Conservation (phyloP, 2,888 invertebrate genomes). For the Maniola hyperantus region DNA sequence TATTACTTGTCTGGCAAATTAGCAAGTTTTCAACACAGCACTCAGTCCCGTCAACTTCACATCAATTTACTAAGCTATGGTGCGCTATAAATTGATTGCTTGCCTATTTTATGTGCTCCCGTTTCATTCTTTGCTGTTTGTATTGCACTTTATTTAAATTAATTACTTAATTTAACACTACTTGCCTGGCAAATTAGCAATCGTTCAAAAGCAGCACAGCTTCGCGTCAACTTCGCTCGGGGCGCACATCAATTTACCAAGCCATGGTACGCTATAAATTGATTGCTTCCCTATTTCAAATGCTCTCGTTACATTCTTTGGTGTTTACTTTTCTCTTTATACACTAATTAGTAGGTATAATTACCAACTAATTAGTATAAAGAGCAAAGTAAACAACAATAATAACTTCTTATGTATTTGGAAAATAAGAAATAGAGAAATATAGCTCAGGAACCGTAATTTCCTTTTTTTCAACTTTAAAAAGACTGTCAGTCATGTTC, state of each 20-base stretch:
- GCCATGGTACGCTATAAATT: conserved; percentile 66
- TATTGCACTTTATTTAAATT: not conserved
- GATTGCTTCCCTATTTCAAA: conserved; percentile 61
- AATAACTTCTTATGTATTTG: too few relatives aligned
- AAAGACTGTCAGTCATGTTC: too few relatives aligned
- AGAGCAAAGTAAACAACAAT: too few relatives aligned
- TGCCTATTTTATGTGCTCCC: conserved; percentile 50
- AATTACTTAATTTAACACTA: not conserved
- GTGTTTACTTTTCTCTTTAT: conserved; percentile 4
- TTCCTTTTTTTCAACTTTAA: too few relatives aligned
- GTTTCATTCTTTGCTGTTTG: conserved; percentile 34
- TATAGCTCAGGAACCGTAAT: too few relatives aligned
- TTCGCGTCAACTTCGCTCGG: conserved; percentile 6
- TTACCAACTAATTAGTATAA: too few relatives aligned
- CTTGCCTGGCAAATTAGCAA: not conserved
- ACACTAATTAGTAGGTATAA: too few relatives aligned
- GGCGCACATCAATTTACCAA: conserved; percentile 69
- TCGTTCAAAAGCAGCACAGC: too few relatives aligned
- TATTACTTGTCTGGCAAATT: conserved; percentile 4
- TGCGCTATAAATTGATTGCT: conserved; percentile 73
- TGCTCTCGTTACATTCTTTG: conserved; percentile 39
- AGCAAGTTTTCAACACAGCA: conserved; percentile 44
- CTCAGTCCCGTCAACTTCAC: conserved; percentile 58
- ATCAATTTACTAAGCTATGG: conserved; percentile 63
- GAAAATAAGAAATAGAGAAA: too few relatives aligned